Conservation (phyloP, 2,797 vertebrate species). For the Sebastes oblongus region DNA sequence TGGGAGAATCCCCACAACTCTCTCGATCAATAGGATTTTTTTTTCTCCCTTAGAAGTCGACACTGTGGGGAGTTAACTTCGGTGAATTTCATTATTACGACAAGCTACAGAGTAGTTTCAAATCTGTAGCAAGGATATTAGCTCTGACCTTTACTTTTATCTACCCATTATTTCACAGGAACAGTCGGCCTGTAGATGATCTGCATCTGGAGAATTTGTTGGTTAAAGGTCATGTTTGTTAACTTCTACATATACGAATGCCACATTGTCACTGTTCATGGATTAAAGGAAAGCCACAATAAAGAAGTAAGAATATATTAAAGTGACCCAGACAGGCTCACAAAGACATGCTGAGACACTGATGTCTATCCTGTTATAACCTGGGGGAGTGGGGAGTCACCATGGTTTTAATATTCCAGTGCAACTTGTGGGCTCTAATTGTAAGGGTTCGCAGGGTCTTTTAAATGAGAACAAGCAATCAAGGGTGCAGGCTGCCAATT, state of each 20-base stretch:
- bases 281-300: conserved; percentile 9
- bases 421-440: conserved; percentile 28
- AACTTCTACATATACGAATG: conserved; percentile 10
- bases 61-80: conserved; percentile 49
- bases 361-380: neutral
- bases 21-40: conserved; percentile 66
- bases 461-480: conserved; percentile 47
- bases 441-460: conserved; percentile 14
- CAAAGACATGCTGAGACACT: neutral
- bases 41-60: conserved; percentile 48
- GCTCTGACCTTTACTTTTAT: conserved; percentile 62
- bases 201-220: conserved; percentile 2
- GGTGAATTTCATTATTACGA: conserved; percentile 62
- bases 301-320: neutral
- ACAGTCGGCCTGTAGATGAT: conserved; percentile 5
- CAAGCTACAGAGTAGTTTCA: conserved; percentile 43
- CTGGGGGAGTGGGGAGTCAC: conserved; percentile 1
- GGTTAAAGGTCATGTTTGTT: conserved; percentile 36
- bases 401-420: conserved; percentile 28
- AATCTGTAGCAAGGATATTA: conserved; percentile 55
- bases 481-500: conserved; percentile 27
- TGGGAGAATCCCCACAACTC: conserved; percentile 63
- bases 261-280: conserved; percentile 13
- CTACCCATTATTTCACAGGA: conserved; percentile 24
- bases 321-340: neutral